These are phyloP conservation scores for Conchocele bisecta DNA, from an alignment of 2,888 invertebrate genomes.

Conservation along the genomic window DNA sequence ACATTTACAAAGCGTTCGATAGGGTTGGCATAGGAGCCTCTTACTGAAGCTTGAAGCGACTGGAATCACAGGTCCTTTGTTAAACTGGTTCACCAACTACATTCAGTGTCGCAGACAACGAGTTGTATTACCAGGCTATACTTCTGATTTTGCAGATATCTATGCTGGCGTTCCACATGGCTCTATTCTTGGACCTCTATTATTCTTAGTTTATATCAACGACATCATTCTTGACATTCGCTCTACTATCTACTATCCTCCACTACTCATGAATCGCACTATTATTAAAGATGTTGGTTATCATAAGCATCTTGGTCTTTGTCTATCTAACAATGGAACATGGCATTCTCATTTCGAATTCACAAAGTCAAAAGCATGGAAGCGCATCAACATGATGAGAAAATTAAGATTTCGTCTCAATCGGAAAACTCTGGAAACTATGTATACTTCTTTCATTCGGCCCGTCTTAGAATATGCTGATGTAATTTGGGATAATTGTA, in stretches of 20 bases:
- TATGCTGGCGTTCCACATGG: slow-evolving; percentile 22
- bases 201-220: slow-evolving; percentile 19
- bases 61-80: slow-evolving; percentile 1
- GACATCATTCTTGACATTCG: too few species aligned
- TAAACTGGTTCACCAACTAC: background rate
- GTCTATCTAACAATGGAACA: background rate
- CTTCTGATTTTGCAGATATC: background rate
- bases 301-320: background rate
- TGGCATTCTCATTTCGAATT: background rate
- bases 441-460: background rate
- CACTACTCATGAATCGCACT: background rate
- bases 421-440: background rate
- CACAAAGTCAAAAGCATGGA: background rate
- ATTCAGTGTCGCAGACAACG: slow-evolving; percentile 12
- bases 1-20: slow-evolving; percentile 47
- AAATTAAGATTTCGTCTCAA: background rate
- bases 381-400: background rate
- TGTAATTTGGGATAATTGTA: background rate
- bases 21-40: slow-evolving; percentile 29
- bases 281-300: background rate
- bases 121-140: background rate
- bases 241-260: background rate
- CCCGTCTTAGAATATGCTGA: background rate
- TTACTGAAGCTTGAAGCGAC: slow-evolving; percentile 6
- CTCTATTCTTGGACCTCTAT: slow-evolving; percentile 6